phyloP scores from a whole-genome alignment of 2,888 invertebrate species.

The Piscicola geometra region DNA sequence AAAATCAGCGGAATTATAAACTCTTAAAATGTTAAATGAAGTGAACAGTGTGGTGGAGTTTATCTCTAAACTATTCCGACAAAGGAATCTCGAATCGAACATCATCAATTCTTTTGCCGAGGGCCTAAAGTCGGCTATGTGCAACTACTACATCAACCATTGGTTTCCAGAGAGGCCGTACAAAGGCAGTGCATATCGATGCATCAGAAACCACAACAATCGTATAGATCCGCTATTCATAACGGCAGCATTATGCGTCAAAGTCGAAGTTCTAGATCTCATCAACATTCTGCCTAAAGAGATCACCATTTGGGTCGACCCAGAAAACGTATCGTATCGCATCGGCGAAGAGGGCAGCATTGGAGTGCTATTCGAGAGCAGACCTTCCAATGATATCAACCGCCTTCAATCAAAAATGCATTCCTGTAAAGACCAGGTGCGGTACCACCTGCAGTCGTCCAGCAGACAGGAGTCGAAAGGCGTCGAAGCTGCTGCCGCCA shows the following conservation, averaged over 20 bases:
- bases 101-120: constrained; percentile 39
- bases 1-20: background rate
- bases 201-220: constrained; percentile 66
- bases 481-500: constrained; percentile 30
- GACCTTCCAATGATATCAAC: constrained; percentile 21
- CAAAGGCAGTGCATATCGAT: constrained; percentile 69
- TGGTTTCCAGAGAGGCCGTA: constrained; percentile 71
- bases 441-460: constrained; percentile 21
- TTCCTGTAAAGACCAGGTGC: constrained; percentile 34
- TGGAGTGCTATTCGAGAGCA: constrained; percentile 58
- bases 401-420: constrained; percentile 32
- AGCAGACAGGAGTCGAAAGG: constrained; percentile 26
- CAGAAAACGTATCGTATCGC: constrained; percentile 67
- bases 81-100: constrained; percentile 32
- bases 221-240: constrained; percentile 68
- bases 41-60: constrained; percentile 46
- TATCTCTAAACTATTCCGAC: constrained; percentile 40
- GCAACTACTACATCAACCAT: constrained; percentile 63
- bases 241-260: constrained; percentile 61
- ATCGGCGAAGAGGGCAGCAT: constrained; percentile 66
- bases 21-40: constrained; percentile 50
- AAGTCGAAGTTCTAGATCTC: constrained; percentile 62
- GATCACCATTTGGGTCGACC: constrained; percentile 74
- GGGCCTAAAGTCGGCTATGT: constrained; percentile 42
- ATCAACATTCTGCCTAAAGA: constrained; percentile 66